Conservation (phyloP, 2,888 invertebrate genomes). For the Dynastes maya region DNA sequence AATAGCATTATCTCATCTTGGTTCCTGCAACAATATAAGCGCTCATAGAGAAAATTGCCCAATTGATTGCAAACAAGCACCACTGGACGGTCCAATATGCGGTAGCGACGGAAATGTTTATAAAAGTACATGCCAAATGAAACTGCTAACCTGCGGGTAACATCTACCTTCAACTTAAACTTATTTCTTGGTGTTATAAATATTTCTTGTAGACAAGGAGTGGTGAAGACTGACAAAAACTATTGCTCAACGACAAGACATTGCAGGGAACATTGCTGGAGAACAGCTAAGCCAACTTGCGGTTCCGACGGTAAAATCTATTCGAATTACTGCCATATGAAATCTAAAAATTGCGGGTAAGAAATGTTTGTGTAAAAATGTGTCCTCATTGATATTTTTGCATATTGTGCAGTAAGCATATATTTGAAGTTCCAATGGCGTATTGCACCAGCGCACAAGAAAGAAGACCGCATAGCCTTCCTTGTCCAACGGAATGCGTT, state of each 20-base stretch:
- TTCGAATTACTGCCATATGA: conserved; percentile 92
- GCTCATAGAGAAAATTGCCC: conserved; percentile 93
- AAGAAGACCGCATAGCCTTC: conserved; percentile 76
- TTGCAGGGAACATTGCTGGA: conserved; percentile 93
- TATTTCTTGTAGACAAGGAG: conserved; percentile 79
- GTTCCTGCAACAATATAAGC: conserved; percentile 80
- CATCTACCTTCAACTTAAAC: conserved; percentile 56
- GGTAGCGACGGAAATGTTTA: conserved; percentile 95
- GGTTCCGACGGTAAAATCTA: conserved; percentile 93
- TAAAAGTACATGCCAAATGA: conserved; percentile 95
- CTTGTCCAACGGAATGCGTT: conserved; percentile 83
- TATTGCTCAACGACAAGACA: conserved; percentile 93
- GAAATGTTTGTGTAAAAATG: conserved; percentile 53
- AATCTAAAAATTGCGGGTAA: conserved; percentile 92
- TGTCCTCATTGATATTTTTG: not conserved
- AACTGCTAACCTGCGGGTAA: conserved; percentile 89
- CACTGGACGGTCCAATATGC: conserved; percentile 91
- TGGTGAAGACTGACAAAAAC: conserved; percentile 89
- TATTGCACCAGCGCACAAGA: conserved; percentile 87
- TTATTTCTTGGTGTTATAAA: not conserved
- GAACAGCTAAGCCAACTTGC: conserved; percentile 90
- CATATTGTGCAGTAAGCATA: conserved; percentile 80
- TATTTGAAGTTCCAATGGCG: conserved; percentile 93
- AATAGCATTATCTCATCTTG: conserved; percentile 76
- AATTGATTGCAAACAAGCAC: conserved; percentile 88